Evolutionary conservation across 1,140 invertebrate genomes (phyloP).

Genomic region (Scylla paramamosain): DNA sequence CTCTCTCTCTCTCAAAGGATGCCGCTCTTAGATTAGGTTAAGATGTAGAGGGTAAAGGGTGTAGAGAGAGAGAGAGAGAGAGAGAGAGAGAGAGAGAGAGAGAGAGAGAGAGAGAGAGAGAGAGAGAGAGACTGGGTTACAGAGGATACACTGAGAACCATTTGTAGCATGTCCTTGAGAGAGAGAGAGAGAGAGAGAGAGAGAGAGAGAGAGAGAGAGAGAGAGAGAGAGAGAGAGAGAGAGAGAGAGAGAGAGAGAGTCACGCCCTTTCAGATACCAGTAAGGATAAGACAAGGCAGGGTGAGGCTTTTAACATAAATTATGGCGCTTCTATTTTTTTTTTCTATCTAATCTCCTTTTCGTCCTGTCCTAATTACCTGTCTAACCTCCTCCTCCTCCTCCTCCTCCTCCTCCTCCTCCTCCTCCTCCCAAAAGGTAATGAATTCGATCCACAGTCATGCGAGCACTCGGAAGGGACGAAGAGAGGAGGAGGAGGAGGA

Average conservation of each 20-base stretch:
- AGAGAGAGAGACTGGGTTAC: conserved; percentile 1
- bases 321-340: too few species aligned
- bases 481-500: background rate
- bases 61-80: conserved; percentile 6
- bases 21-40: background rate
- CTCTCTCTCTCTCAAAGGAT: background rate
- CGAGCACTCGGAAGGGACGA: background rate
- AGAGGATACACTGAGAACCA: conserved; percentile 4
- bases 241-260: background rate
- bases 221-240: too few species aligned
- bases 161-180: background rate
- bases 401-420: background rate
- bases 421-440: background rate
- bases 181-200: background rate
- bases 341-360: background rate
- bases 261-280: background rate
- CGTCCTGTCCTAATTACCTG: background rate
- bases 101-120: background rate
- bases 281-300: background rate
- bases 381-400: background rate
- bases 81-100: background rate
- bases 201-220: background rate
- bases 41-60: background rate
- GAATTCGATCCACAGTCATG: background rate
- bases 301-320: background rate